Percentiles rank a stretch among this genome's conserved stretches.
These are phyloP conservation scores for Trichonephila inaurata DNA, from an alignment of 1,140 invertebrate species.

Conservation along the genomic window DNA sequence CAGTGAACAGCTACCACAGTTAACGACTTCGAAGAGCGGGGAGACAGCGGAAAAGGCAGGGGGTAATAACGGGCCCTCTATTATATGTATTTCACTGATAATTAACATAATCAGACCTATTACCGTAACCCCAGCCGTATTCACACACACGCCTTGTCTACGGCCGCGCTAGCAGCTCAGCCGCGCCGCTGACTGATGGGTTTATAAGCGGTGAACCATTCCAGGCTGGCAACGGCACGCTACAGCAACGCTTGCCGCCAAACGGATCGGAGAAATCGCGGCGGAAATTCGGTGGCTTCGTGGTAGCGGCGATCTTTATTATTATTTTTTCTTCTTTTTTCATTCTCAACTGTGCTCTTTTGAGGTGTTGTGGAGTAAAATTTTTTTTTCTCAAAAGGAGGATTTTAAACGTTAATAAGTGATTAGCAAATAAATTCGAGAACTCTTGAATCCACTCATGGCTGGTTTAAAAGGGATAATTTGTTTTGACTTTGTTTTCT, in stretches of 20 bases:
- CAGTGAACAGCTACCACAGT: slow-evolving; percentile 40
- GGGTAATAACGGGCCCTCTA: slow-evolving; percentile 28
- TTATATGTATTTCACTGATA: slow-evolving; percentile 75
- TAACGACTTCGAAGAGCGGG: slow-evolving; percentile 7
- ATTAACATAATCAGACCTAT: slow-evolving; percentile 75
- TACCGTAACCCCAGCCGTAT: slow-evolving; percentile 54
- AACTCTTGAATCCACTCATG: neutral
- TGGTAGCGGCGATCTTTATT: neutral
- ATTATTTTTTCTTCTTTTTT: slow-evolving; percentile 29
- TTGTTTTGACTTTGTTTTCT: slow-evolving; percentile 7
- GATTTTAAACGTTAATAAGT: slow-evolving; percentile 33
- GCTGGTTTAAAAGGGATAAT: slow-evolving; percentile 1
- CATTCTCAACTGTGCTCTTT: neutral
- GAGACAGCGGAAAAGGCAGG: slow-evolving; percentile 15
- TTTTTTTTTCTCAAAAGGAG: slow-evolving; percentile 3
- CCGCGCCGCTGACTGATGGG: slow-evolving; percentile 62
- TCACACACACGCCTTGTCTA: slow-evolving; percentile 2
- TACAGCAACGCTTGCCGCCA: neutral
- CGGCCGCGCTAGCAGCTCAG: slow-evolving; percentile 26
- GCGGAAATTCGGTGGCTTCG: neutral
- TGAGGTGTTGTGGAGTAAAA: neutral
- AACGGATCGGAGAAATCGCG: neutral
- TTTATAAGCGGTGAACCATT: slow-evolving; percentile 63
- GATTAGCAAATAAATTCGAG: slow-evolving; percentile 34
- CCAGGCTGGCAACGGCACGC: slow-evolving; percentile 32